Base-by-base conservation (phyloP, 1,140 invertebrate species). In the Venturia canescens region DNA sequence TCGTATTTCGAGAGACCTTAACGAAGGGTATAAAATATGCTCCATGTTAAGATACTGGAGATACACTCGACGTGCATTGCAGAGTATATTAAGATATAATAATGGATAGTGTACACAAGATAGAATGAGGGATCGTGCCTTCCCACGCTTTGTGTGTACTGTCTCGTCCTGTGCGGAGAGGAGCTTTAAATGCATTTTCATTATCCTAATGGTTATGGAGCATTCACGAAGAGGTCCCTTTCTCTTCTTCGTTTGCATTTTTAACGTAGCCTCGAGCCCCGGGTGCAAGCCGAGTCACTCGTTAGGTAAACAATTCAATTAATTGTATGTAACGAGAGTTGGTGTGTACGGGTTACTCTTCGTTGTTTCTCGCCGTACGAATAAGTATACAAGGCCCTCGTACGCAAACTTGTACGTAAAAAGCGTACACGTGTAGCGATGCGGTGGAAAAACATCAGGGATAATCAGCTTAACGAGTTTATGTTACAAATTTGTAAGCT, bases 271-370 rank as follows among this genome's bases (percentile, higher is more conserved):
- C 31, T 57, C 50, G 50, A 29, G 27, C 27, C n/a, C 7, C 26
- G 74, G 23, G 57, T 44, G 38, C 34, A 67, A 48, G 34, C 76
- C 18, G 66, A 78, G 66, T 27, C 60, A 48, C 76, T 78, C 60
- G 31, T 78, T 70, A 78, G 44, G 44, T 78, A 67, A 78, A 78
- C 76, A 67, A 78, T 78, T 78, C 76, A 78, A 78, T 78, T 78
- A 78, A 78, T 50, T 67, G 60, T 78, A 78, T 27, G 60, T 78
- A 69, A 78, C 60, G 76, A 78, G 21, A 69, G 21, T 38, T n/a
- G 76, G 66, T 78, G 60, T 63, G 50, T n/a, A 53, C 50, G 31
- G 13, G 69, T 38, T 63, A 23, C n/a, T 3, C 44, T 29, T 15
- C 27, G 11, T 18, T 78, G 21, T 78, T 78, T 69, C 21, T 44